Base-by-base conservation (phyloP, 37 sponge, comb jelly and placozoan species). In the Halichondria panicea region DNA sequence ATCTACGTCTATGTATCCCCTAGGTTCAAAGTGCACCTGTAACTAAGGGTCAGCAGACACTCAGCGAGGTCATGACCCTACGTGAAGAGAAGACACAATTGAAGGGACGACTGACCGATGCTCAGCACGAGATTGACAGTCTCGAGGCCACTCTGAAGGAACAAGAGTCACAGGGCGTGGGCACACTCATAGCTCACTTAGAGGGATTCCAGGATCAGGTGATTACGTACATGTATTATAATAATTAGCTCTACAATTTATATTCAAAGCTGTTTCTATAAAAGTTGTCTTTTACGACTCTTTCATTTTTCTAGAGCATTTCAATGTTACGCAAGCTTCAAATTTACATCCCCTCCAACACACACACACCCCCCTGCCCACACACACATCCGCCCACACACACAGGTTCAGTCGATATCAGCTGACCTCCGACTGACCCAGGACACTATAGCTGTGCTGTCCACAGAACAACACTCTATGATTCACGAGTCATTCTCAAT, bases 101-200 rank as follows among this genome's bases (percentile, higher is more conserved):
- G 24, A 43, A 79, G 22, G 70, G 43, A 33, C 55, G 56, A 33
- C 34, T 79, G 18, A 6, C 28, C 9, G 69, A 70, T 27, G 70
- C 80, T 21, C 59, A 79, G 48, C 55, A 68, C 28, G 80, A 79
- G 21, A 70, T 79, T 13, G 70, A 79, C 48, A 70, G 70, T 2
- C 61, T 79, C 1, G 43, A 68, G 44, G 70, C 48, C 28, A 59
- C 69, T 11, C 46, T 68, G 46, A 69, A 79, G 45, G 62, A 34
- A 2, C 70, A 70, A 35, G 73, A 72, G 9, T 15, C 58, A 2
- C 38, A 76, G 52, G 60, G 50, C 1, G 63, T 28, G 18, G 24
- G 31, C 11, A 5, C 31, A 18, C 4, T 11, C 0, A 7, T 52
- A 0, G 22, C 28, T 13, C 63, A 46, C 62, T 48, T 76, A 21